Evolutionary conservation across 2,888 invertebrate genomes (phyloP).

Genomic region (Anoplius nigerrimus): DNA sequence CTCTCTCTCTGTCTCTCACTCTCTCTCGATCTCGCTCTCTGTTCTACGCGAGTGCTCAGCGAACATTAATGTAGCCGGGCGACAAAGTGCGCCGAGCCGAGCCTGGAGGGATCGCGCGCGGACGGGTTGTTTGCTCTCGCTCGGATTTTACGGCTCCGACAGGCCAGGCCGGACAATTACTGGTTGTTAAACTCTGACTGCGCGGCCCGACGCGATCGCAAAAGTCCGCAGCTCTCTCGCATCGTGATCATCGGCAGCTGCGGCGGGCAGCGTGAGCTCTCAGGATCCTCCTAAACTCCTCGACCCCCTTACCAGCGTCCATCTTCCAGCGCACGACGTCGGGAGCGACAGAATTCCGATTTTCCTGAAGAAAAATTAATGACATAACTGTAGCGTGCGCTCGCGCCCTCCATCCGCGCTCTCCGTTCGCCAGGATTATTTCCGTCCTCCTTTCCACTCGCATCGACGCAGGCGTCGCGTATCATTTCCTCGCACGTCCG

Average conservation of each 20-base stretch:
- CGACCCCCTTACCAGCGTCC: slow-evolving; percentile 37
- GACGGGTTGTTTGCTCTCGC: slow-evolving; percentile 67
- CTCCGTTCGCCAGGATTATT: no score
- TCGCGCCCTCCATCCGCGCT: no score
- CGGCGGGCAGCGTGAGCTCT: slow-evolving; percentile 38
- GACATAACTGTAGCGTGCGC: no score
- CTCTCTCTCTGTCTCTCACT: not conserved
- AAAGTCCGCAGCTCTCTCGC: slow-evolving; percentile 46
- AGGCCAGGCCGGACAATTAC: slow-evolving; percentile 67
- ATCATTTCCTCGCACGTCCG: no score
- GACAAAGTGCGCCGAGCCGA: slow-evolving; percentile 45
- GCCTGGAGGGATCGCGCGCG: slow-evolving; percentile 46
- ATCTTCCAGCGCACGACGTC: slow-evolving; percentile 20
- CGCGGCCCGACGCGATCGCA: slow-evolving; percentile 50
- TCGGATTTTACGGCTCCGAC: slow-evolving; percentile 69
- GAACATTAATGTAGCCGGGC: slow-evolving; percentile 24
- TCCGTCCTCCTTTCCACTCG: no score
- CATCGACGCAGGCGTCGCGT: no score
- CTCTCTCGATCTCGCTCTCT: not conserved
- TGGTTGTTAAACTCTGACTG: slow-evolving; percentile 67
- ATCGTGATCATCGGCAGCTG: slow-evolving; percentile 50
- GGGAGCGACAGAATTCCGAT: no score
- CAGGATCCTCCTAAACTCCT: slow-evolving; percentile 29
- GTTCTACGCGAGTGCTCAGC: not conserved
- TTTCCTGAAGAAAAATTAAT: no score